Conservation (phyloP, 2,797 vertebrate genomes). For the Paratrypauchen microcephalus region DNA sequence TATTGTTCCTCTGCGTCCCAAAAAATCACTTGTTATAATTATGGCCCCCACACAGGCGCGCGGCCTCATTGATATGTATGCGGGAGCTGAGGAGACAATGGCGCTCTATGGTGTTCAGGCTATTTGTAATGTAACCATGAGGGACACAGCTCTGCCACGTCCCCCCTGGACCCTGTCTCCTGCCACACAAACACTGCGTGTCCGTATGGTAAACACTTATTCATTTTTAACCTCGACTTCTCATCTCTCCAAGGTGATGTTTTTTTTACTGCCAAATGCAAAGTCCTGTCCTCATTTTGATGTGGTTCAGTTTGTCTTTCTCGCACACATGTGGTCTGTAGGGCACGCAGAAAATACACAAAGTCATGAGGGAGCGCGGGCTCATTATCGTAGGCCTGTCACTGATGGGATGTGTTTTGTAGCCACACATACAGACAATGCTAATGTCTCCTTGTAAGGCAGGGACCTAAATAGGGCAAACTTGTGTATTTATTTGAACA, state of each 20-base stretch:
- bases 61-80: conserved; percentile 74
- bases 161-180: conserved; percentile 46
- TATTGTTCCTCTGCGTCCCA: conserved; percentile 62
- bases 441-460: conserved; percentile 42
- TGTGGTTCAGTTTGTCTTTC: conserved; percentile 37
- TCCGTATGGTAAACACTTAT: conserved; percentile 80
- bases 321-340: conserved; percentile 55
- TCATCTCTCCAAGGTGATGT: conserved; percentile 69
- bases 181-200: conserved; percentile 8
- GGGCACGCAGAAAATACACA: conserved; percentile 35
- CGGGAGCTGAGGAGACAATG: conserved; percentile 64
- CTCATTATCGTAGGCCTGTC: conserved; percentile 73
- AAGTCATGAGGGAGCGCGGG: conserved; percentile 57
- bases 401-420: conserved; percentile 67
- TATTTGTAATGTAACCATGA: conserved; percentile 87
- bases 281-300: conserved; percentile 64
- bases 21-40: conserved; percentile 69
- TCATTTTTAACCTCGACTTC: conserved; percentile 90
- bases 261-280: conserved; percentile 12
- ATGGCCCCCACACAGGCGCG: conserved; percentile 46
- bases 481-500: conserved; percentile 36
- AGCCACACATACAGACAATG: conserved; percentile 26
- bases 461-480: conserved; percentile 57
- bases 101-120: conserved; percentile 11
- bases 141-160: conserved; percentile 77